phyloP scores from a whole-genome alignment of 2,113 vertebrate species.

The Sander vitreus region DNA sequence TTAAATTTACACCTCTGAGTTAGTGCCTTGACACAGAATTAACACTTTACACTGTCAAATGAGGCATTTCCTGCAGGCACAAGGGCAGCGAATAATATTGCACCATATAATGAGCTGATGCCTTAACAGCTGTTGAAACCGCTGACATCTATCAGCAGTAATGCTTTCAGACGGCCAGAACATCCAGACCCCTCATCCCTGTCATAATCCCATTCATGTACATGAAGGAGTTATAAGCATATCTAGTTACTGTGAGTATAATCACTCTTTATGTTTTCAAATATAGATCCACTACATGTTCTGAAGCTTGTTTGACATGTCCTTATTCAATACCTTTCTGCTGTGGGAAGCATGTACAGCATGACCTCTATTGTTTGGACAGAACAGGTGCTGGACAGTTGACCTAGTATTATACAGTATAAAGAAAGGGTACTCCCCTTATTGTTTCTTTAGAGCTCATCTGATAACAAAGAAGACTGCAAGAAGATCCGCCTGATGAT shows the following conservation, averaged over 20 bases:
- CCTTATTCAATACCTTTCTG: neutral
- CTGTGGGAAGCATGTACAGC: neutral
- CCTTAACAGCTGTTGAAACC: slow-evolving; percentile 53
- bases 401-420: neutral
- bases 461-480: neutral
- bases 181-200: slow-evolving; percentile 30
- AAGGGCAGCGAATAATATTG: slow-evolving; percentile 17
- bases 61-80: slow-evolving; percentile 53
- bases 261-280: slow-evolving; percentile 21
- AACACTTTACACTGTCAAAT: slow-evolving; percentile 57
- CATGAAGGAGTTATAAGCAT: slow-evolving; percentile 29
- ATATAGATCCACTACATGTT: slow-evolving; percentile 6
- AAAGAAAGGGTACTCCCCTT: neutral
- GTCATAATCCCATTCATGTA: slow-evolving; percentile 43
- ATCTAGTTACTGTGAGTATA: slow-evolving; percentile 43
- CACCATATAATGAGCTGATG: slow-evolving; percentile 48
- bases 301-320: neutral
- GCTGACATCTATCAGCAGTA: slow-evolving; percentile 53
- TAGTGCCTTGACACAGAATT: slow-evolving; percentile 56
- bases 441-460: slow-evolving; percentile 12
- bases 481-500: neutral
- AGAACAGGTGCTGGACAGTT: slow-evolving; percentile 16
- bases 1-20: slow-evolving; percentile 59
- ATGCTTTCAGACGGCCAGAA: slow-evolving; percentile 57
- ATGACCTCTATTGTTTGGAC: neutral